A percentile compares a stretch with the other conserved stretches of the same genome.
Evolutionary conservation across 2,797 vertebrate species (phyloP).

Genomic region (Thaleichthys pacificus): DNA sequence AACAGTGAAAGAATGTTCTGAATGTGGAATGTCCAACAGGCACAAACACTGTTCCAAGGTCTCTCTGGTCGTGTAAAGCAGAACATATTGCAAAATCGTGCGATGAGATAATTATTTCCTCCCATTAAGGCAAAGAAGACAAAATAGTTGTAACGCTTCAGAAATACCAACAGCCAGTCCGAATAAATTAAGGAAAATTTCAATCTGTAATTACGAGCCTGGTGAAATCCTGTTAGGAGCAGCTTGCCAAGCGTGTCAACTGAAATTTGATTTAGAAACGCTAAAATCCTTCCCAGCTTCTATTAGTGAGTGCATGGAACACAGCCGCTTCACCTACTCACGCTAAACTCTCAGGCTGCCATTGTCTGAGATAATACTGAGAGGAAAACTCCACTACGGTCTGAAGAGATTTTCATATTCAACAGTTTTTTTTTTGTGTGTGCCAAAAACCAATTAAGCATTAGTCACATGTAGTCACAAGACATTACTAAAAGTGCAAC

Average conservation of each 20-base stretch:
- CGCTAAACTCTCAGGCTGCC: conserved; percentile 55
- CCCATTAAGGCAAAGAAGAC: conserved; percentile 53
- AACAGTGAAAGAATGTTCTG: not conserved
- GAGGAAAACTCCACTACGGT: conserved; percentile 59
- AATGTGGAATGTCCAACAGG: not conserved
- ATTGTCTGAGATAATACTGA: conserved; percentile 61
- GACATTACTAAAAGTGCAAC: conserved; percentile 55
- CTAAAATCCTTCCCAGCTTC: conserved; percentile 61
- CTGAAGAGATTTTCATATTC: conserved; percentile 66
- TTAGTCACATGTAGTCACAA: conserved; percentile 58
- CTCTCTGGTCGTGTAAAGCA: conserved; percentile 40
- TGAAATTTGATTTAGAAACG: conserved; percentile 70
- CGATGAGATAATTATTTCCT: conserved; percentile 54
- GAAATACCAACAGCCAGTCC: conserved; percentile 58
- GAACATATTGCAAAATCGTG: conserved; percentile 40
- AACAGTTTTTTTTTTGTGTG: conserved; percentile 41
- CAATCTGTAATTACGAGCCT: conserved; percentile 68
- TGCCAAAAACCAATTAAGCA: conserved; percentile 64
- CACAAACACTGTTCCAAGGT: conserved; percentile 15
- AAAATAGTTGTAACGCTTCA: conserved; percentile 57
- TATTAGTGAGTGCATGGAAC: conserved; percentile 58
- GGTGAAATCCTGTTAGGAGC: conserved; percentile 70
- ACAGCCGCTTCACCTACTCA: conserved; percentile 56
- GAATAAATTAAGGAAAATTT: conserved; percentile 70
- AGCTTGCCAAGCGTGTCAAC: conserved; percentile 64